Evolutionary conservation across 2,888 invertebrate species (phyloP), one percentile per base, ranked within the genome.

Genomic region (Lobophora halterata): DNA sequence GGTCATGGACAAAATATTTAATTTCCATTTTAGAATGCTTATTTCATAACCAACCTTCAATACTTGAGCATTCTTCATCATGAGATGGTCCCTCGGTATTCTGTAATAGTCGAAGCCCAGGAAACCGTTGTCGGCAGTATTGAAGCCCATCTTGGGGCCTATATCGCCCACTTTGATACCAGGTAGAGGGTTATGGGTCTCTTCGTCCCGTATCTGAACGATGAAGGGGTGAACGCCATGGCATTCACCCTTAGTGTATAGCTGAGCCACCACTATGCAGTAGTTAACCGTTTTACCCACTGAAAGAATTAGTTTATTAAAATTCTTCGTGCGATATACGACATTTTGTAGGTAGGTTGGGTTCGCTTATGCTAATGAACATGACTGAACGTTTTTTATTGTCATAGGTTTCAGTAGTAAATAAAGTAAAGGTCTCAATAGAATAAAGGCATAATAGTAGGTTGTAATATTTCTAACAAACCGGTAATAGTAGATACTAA

Each of bases 101-200:
- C 96, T 90, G 16, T 94, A 93, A 54, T 95, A 89, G 28, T 95
- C 90, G 39, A 98, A 93, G 0, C 93, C 94, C 26, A 98, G 85
- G 72, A 93, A 98, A 0, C 98, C 98, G 77, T 98, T 97, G 65
- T 98, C 97, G 10, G 93, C 93, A 0, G 91, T 91, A 56, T 95
- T 94, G 91, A 96, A 96, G 5, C 97, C 97, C 55, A 98, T 88
- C 71, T 96, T 97, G 0, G 94, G 92, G 0, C 98, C 98, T 53
- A 98, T 96, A 72, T 98, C 98, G 0, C 97, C 98, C 32, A 97
- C 91, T 67, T 93, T 93, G 35, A 97, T 93, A 61, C 96, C 97
- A 2, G 92, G 91, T 60, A 97, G 61, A 0, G 97, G 96, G 66
- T 90, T 82, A 64, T 97, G 97, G 0, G 95, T 95, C 3, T 95